Conservation (phyloP, 2,888 invertebrate genomes). For the Amblyjoppa proteus region DNA sequence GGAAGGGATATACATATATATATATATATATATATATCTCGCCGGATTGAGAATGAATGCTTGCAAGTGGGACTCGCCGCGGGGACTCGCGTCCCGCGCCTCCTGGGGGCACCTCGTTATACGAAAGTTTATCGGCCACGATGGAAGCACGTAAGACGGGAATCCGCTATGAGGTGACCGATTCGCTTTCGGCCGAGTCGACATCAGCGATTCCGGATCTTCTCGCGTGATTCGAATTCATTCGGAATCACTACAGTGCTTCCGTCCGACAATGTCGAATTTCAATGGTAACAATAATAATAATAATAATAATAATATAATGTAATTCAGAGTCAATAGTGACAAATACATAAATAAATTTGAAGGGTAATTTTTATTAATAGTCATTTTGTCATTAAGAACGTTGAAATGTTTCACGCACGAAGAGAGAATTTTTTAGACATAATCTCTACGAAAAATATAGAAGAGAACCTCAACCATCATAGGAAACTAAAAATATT, state of each 20-base stretch:
- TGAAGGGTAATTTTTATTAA: too few relatives aligned
- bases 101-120: slow-evolving; percentile 70
- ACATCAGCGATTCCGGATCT: slow-evolving; percentile 52
- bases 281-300: neutral
- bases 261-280: neutral
- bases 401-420: too few relatives aligned
- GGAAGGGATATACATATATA: slow-evolving; percentile 5
- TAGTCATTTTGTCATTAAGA: too few relatives aligned
- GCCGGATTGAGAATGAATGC: slow-evolving; percentile 47
- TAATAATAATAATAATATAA: neutral
- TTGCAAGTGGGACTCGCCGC: slow-evolving; percentile 52
- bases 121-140: slow-evolving; percentile 70
- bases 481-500: too few relatives aligned
- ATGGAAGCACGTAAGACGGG: slow-evolving; percentile 68
- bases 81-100: slow-evolving; percentile 62
- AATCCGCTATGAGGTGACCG: slow-evolving; percentile 64
- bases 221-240: slow-evolving; percentile 12
- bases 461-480: too few relatives aligned
- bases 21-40: slow-evolving; percentile 11
- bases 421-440: too few relatives aligned
- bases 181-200: slow-evolving; percentile 61
- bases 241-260: neutral
- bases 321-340: too few relatives aligned
- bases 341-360: too few relatives aligned
- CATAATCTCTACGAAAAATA: too few relatives aligned